Conservation (phyloP, 2,888 invertebrate genomes). For the Scaptomyza tumidula region DNA sequence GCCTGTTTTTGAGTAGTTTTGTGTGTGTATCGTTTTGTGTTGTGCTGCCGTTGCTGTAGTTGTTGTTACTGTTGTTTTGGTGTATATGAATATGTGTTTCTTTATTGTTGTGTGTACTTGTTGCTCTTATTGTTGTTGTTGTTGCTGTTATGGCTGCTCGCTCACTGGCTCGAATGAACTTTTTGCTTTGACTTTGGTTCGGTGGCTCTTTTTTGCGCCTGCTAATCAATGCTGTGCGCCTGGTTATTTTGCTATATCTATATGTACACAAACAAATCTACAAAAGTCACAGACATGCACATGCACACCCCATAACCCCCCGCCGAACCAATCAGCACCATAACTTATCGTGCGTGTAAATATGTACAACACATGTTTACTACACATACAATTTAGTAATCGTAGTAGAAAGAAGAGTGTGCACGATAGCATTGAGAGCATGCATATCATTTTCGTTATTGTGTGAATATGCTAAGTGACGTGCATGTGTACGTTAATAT, state of each 20-base stretch:
- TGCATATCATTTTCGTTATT: constrained; percentile 41
- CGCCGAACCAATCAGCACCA: constrained; percentile 10
- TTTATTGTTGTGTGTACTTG: constrained; percentile 79
- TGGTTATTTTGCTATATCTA: constrained; percentile 80
- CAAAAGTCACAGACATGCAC: constrained; percentile 78
- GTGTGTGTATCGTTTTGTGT: constrained; percentile 57
- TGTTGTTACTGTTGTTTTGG: constrained; percentile 39
- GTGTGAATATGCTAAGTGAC: constrained; percentile 15
- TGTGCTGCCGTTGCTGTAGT: constrained; percentile 41
- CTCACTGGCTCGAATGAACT: constrained; percentile 64
- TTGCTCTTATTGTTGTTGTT: constrained; percentile 49
- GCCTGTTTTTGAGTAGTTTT: constrained; percentile 67
- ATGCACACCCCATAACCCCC: constrained; percentile 30
- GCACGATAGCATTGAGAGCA: constrained; percentile 8
- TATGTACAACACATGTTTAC: constrained; percentile 55
- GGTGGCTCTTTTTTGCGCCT: constrained; percentile 51
- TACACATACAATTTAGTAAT: constrained; percentile 18
- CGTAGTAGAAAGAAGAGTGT: constrained; percentile 1
- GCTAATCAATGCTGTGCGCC: constrained; percentile 80
- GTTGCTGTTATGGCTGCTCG: constrained; percentile 48
- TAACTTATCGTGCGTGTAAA: constrained; percentile 60
- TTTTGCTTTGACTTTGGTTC: constrained; percentile 69
- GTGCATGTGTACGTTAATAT: neutral
- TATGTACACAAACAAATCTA: constrained; percentile 81
- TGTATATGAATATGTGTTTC: constrained; percentile 69